Conservation (phyloP, 2,888 invertebrate genomes). For the Neoscelio sp. region DNA sequence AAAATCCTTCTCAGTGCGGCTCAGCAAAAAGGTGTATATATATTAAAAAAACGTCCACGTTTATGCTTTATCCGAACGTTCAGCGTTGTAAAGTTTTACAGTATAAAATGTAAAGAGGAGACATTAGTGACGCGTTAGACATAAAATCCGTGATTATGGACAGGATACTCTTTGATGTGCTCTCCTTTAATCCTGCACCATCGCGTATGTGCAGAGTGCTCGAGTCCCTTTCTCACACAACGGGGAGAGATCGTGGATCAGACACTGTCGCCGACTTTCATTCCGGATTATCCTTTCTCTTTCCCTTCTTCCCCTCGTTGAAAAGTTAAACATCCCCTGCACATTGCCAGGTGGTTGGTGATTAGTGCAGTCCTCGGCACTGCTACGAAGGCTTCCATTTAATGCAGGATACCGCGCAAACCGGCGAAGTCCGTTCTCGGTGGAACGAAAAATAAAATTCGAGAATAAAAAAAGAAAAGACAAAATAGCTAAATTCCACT, state of each 20-base stretch:
- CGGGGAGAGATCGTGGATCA: slow-evolving; percentile 70
- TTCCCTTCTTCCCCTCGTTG: slow-evolving; percentile 62
- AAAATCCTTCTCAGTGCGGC: slow-evolving; percentile 17
- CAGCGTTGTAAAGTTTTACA: slow-evolving; percentile 60
- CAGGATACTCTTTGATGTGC: slow-evolving; percentile 66
- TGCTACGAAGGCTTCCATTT: slow-evolving; percentile 58
- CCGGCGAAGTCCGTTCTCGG: slow-evolving; percentile 45
- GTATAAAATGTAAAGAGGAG: slow-evolving; percentile 61
- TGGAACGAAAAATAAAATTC: slow-evolving; percentile 8
- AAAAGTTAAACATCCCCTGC: slow-evolving; percentile 70
- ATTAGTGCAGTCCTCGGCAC: slow-evolving; percentile 61
- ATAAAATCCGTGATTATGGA: slow-evolving; percentile 67
- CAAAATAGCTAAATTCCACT: slow-evolving; percentile 30
- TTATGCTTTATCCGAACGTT: slow-evolving; percentile 41
- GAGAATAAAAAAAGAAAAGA: slow-evolving; percentile 22
- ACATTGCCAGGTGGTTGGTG: slow-evolving; percentile 68
- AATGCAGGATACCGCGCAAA: slow-evolving; percentile 49
- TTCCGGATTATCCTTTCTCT: slow-evolving; percentile 72
- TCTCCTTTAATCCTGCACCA: slow-evolving; percentile 64
- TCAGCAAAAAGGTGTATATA: slow-evolving; percentile 5
- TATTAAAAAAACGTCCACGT: slow-evolving; percentile 25
- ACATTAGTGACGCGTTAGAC: slow-evolving; percentile 65
- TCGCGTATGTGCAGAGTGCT: slow-evolving; percentile 61
- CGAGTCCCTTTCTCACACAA: slow-evolving; percentile 61
- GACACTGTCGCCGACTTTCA: slow-evolving; percentile 72